A percentile compares a stretch with the other conserved stretches of the same genome.
Conservation (phyloP, 2,113 vertebrate genomes). For the Psettodes erumei region DNA sequence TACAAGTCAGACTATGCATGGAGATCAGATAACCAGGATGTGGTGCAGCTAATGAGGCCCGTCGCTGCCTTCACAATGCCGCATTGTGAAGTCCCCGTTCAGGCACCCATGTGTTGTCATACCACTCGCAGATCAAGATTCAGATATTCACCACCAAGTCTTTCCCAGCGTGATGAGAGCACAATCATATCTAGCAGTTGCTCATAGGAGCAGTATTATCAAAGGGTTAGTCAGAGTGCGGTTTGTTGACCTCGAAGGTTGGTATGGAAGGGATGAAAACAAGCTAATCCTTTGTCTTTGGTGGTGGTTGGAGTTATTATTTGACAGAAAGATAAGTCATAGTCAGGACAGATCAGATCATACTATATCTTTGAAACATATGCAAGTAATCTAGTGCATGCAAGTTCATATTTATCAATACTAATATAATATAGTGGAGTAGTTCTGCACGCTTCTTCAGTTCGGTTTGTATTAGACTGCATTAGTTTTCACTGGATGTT, state of each 20-base stretch:
- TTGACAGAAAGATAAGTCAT: neutral
- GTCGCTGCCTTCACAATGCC: slow-evolving; percentile 63
- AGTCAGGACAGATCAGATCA: slow-evolving; percentile 1
- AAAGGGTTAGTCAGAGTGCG: slow-evolving; percentile 29
- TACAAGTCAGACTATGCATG: slow-evolving; percentile 42
- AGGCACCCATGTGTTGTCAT: slow-evolving; percentile 45
- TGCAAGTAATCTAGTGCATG: neutral
- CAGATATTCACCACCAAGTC: slow-evolving; percentile 52
- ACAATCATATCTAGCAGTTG: slow-evolving; percentile 45
- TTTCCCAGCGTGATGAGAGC: slow-evolving; percentile 34
- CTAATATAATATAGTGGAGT: slow-evolving; percentile 1
- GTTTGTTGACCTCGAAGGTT: slow-evolving; percentile 2
- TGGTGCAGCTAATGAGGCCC: slow-evolving; percentile 70
- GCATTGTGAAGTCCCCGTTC: slow-evolving; percentile 57
- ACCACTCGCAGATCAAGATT: slow-evolving; percentile 62
- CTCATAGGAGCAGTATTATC: slow-evolving; percentile 22
- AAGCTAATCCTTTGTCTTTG: slow-evolving; percentile 19
- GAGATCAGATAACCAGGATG: slow-evolving; percentile 74
- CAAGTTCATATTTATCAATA: neutral
- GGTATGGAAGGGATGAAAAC: slow-evolving; percentile 25
- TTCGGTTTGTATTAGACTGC: too few species aligned
- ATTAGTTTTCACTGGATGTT: too few species aligned
- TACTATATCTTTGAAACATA: neutral
- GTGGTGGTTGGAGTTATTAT: neutral
- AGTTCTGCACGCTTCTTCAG: too few species aligned